Evolutionary conservation across 2,888 invertebrate species (phyloP).

Genomic region (Lampropteryx suffumata): DNA sequence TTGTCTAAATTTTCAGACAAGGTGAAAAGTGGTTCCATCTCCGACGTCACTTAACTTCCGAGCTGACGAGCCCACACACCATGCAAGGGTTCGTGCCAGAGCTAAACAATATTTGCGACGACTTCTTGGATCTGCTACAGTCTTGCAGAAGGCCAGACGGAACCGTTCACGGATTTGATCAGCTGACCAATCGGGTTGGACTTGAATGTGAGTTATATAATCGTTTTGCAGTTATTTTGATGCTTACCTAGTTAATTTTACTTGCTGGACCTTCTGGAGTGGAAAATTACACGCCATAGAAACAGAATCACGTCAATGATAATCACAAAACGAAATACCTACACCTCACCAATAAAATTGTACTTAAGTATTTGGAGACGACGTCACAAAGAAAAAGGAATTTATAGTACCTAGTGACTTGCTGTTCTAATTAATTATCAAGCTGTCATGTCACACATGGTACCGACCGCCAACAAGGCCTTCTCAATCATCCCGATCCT

Average conservation of each 20-base stretch:
- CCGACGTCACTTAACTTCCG: slow-evolving; percentile 87
- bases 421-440: too few species aligned
- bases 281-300: too few species aligned
- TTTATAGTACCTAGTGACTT: too few species aligned
- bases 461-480: too few species aligned
- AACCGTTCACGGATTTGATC: slow-evolving; percentile 85
- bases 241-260: too few species aligned
- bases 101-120: slow-evolving; percentile 89
- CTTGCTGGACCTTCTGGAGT: too few species aligned
- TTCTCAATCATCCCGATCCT: too few species aligned
- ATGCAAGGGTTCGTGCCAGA: slow-evolving; percentile 89
- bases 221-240: background rate
- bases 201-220: slow-evolving; percentile 85
- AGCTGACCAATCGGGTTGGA: slow-evolving; percentile 89
- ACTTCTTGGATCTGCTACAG: slow-evolving; percentile 87
- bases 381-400: too few species aligned
- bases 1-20: slow-evolving; percentile 76
- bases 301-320: too few species aligned
- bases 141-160: slow-evolving; percentile 77
- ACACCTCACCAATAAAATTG: too few species aligned
- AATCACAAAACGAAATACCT: too few species aligned
- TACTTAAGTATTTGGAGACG: too few species aligned
- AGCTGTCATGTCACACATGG: background rate
- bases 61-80: slow-evolving; percentile 89
- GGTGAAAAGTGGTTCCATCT: slow-evolving; percentile 91